Conservation (phyloP, 2,113 vertebrate species). For the Cheirogaleus medius region DNA sequence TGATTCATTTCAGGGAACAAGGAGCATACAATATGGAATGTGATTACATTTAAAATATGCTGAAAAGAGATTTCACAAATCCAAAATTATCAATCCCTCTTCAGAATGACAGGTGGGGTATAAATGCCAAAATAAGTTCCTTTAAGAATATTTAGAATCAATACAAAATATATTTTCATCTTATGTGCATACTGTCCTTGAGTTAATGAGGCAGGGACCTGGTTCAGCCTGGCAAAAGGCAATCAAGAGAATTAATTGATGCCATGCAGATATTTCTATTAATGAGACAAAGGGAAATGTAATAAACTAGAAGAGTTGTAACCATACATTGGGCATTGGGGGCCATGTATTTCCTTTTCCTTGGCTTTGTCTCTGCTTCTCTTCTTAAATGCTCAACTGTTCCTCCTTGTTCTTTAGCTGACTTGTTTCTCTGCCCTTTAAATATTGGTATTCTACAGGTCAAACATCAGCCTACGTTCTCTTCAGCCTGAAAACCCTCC, state of each 20-base stretch:
- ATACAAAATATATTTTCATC: constrained; percentile 38
- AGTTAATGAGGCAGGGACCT: constrained; percentile 27
- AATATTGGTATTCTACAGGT: not conserved
- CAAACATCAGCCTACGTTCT: not conserved
- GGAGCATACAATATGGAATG: constrained; percentile 34
- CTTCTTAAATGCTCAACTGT: not conserved
- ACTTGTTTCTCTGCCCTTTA: not conserved
- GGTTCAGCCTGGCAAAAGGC: not conserved
- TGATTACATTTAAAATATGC: constrained; percentile 69
- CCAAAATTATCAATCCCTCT: constrained; percentile 61
- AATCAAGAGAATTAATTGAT: not conserved
- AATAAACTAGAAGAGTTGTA: not conserved
- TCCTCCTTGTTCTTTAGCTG: not conserved
- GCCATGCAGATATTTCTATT: not conserved
- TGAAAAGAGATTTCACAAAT: constrained; percentile 71
- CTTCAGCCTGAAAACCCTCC: not conserved
- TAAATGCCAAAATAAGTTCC: constrained; percentile 45
- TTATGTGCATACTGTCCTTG: constrained; percentile 10
- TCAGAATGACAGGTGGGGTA: constrained; percentile 47
- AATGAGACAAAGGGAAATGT: not conserved
- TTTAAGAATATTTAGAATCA: constrained; percentile 47
- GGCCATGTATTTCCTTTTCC: not conserved
- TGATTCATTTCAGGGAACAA: constrained; percentile 60
- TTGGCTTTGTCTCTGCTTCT: not conserved
- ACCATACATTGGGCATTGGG: not conserved